Conservation (phyloP, 2,797 vertebrate species). For the Cryptoblepharus egeriae region DNA sequence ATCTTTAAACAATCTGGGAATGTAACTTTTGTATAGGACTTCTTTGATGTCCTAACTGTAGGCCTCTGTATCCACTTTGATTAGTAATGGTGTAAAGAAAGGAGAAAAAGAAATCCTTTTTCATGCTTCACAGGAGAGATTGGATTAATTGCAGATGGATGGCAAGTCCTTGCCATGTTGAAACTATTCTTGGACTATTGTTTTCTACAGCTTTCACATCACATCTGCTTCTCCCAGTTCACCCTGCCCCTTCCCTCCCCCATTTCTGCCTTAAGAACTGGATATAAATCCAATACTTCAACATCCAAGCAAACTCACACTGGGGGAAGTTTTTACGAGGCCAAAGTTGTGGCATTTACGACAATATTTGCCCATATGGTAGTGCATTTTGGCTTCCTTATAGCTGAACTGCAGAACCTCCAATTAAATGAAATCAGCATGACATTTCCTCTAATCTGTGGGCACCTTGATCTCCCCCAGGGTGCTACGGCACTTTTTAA, state of each 20-base stretch:
- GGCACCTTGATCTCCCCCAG: background rate
- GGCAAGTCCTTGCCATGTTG: background rate
- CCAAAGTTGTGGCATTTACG: background rate
- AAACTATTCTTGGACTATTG: background rate
- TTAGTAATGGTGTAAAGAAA: background rate
- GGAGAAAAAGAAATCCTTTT: background rate
- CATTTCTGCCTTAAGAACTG: background rate
- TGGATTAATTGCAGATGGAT: background rate
- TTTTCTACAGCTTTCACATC: background rate
- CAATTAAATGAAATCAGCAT: background rate
- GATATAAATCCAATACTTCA: background rate
- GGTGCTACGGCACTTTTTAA: background rate
- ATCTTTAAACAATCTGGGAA: no score
- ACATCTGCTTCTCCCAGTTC: background rate
- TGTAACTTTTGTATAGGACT: no score
- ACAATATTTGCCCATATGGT: slow-evolving; percentile 17
- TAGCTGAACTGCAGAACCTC: background rate
- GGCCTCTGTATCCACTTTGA: background rate
- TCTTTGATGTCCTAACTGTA: background rate
- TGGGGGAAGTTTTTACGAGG: background rate
- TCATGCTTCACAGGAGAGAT: background rate
- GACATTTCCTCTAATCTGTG: slow-evolving; percentile 7
- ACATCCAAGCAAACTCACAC: background rate
- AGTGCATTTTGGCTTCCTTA: background rate
- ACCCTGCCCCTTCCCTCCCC: no score